Evolutionary conservation across 2,113 vertebrate species (phyloP), one percentile per base, ranked within the genome.

Genomic region (Acanthisitta chloris): DNA sequence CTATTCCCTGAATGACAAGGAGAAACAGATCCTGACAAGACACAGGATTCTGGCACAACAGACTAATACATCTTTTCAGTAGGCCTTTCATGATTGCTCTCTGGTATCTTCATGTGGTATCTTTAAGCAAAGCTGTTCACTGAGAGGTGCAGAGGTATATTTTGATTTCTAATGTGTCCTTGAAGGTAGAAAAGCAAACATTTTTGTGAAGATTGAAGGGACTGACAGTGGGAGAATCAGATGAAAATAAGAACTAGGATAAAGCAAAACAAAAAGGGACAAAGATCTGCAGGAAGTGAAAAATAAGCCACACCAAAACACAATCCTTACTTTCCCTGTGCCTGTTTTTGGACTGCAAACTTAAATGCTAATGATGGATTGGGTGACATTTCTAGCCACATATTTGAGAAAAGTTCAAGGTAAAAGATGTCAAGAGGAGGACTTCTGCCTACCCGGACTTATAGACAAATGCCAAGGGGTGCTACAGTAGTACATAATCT

Each of bases 11-110:
- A 88, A 87, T 42, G 57, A 80, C 34, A 54, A 55, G 66, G 80
- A 87, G 61, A 46, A 94, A 77, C 69, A 81, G 67, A 90, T 95
- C 78, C 59, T 83, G 76, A 94, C 78, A 81, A 80, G 72, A 89
- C 45, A 79, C 16, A 36, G 29, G 76, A 81, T 78, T 93, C 78
- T 93, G 64, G 82, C 26, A 51, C 38, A 72, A 67, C 7, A 69
- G 14, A 69, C 40, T 69, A 96, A 86, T 4, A 24, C 1, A 55
- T 59, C 46, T 62, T 80, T 94, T 77, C 59, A 24, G 59, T 9
- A 71, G 54, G 42, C 7, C 76, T 52, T 64, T 91, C 10, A 36
- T 80, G n/a, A 88, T 31, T 85, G 34, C 25, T 85, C 19, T 48
- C 23, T 19, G 38, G 18, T 36, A 36, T 90, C 52, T 76, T 70